Evolutionary conservation across 2,797 vertebrate genomes (phyloP), one percentile per base, ranked within the genome.

Genomic region (Sebastiscus tertius): DNA sequence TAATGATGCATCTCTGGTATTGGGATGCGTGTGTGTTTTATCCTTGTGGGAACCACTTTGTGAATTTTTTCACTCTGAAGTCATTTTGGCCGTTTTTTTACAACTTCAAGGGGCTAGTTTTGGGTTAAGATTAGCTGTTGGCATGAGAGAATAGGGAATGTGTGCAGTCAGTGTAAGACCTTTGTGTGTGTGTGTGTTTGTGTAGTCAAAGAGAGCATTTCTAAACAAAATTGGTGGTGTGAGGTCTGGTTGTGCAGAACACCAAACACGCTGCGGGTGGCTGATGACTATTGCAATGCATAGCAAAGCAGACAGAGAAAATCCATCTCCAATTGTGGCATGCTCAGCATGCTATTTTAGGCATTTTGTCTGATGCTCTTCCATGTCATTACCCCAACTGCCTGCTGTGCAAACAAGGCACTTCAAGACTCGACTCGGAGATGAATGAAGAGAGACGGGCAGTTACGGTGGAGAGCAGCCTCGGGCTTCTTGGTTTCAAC

Each of bases 381-480:
- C 86, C 83, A 77, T 89, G 83, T 91, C 84, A 89, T 93, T 92
- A 87, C 75, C 8, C 63, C 79, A 80, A 87, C 70, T 84, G 82
- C 78, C 60, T 87, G 86, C 79, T 88, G 80, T 73, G 60, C 86
- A 89, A 90, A 87, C 66, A 76, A 86, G 75, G 75, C 82, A 79
- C 84, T 85, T 91, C 72, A 81, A 77, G 87, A 79, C 65, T 73
- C 49, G 61, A 79, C 72, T 79, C 60, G 74, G 70, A 69, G 71
- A 56, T 80, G 77, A 87, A 88, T 82, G 74, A 70, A 42, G 65
- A 77, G 74, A 78, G 71, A 86, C 22, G 67, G 72, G 72, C 66
- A 84, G 63, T 70, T 69, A 75, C 13, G 36, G 61, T 33, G 63
- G 42, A 78, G 72, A 78, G 62, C 73, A 67, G 75, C 61, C 39